phyloP scores from a whole-genome alignment of 2,113 vertebrate species.

The Nanorana parkeri region DNA sequence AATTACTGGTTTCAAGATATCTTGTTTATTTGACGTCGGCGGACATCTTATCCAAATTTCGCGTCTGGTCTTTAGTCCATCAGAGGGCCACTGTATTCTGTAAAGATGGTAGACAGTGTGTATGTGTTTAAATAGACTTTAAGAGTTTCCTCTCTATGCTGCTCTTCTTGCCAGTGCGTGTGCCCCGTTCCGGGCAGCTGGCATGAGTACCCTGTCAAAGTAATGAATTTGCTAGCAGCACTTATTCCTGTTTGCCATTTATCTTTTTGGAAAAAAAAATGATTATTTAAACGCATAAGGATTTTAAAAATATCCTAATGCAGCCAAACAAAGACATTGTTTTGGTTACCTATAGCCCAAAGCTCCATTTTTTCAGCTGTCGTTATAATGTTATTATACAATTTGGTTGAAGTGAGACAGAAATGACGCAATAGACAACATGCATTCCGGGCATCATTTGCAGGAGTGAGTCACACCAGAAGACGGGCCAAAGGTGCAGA shows the following conservation, averaged over 20 bases:
- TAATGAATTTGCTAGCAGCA: conserved; percentile 16
- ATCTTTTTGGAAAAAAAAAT: background rate
- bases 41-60: background rate
- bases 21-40: background rate
- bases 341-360: conserved; percentile 5
- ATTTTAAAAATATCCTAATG: background rate
- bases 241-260: conserved; percentile 14
- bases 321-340: background rate
- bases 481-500: conserved; percentile 9
- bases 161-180: conserved; percentile 7
- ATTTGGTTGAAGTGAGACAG: conserved; percentile 15
- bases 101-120: conserved; percentile 36
- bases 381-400: background rate
- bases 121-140: conserved; percentile 37
- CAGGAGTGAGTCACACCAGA: conserved; percentile 10
- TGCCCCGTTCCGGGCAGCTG: conserved; percentile 19
- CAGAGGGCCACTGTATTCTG: background rate
- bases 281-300: background rate
- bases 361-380: background rate
- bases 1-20: too few species aligned
- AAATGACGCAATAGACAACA: conserved; percentile 17
- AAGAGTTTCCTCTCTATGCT: conserved; percentile 31
- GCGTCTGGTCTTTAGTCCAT: background rate
- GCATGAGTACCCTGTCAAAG: conserved; percentile 11
- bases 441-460: conserved; percentile 18